A percentile compares a stretch with the other conserved stretches of the same genome.
Evolutionary conservation across 2,797 vertebrate species (phyloP).

Genomic region (Bradypodion pumilum): DNA sequence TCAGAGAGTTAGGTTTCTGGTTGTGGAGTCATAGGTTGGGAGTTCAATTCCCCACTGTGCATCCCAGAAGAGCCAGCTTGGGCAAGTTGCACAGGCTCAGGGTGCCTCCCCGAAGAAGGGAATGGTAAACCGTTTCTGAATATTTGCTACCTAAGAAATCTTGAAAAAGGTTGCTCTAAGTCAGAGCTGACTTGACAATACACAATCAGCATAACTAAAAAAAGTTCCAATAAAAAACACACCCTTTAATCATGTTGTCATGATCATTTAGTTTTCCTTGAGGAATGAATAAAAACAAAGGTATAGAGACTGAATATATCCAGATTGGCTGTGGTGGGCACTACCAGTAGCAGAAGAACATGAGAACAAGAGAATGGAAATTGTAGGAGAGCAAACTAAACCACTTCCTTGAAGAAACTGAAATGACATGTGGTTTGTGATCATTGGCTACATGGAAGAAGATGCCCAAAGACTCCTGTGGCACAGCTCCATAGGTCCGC

Average conservation of each 20-base stretch:
- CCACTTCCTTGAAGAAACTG: background rate
- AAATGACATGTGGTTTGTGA: background rate
- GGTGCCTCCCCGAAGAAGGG: no score
- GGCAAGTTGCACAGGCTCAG: no score
- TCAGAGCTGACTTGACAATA: no score
- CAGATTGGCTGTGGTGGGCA: background rate
- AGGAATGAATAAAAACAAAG: constrained; percentile 24
- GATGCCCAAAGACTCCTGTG: background rate
- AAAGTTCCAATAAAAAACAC: background rate
- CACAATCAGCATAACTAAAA: background rate
- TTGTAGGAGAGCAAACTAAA: background rate
- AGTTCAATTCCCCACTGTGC: no score
- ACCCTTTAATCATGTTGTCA: background rate
- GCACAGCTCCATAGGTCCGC: background rate
- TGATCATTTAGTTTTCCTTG: background rate
- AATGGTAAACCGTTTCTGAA: no score
- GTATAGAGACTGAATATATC: background rate
- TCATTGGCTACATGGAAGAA: constrained; percentile 1
- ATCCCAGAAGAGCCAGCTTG: no score
- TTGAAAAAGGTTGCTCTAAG: no score
- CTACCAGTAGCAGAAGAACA: constrained; percentile 4
- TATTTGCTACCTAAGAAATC: no score
- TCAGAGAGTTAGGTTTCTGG: no score
- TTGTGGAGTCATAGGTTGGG: no score
- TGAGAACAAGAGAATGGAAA: background rate